Evolutionary conservation across 1,140 invertebrate genomes (phyloP).

Genomic region (Chironomus tepperi): DNA sequence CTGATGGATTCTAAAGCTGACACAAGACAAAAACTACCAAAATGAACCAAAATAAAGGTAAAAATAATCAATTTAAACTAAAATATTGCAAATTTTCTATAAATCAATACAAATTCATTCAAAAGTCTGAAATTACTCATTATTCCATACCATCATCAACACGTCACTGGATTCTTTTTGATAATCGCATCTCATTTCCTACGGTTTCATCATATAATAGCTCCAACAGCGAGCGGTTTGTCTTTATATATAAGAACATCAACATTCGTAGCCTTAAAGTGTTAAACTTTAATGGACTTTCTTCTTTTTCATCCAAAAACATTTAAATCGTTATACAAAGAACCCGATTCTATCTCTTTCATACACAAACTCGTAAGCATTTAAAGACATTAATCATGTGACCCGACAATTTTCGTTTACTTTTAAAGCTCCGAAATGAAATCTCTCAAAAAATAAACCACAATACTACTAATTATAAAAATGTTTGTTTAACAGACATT

Average conservation of each 20-base stretch:
- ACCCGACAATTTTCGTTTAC: not conserved
- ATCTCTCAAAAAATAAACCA: not conserved
- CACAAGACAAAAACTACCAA: too few relatives aligned
- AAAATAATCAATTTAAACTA: too few relatives aligned
- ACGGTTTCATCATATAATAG: not conserved
- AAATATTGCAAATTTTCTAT: too few relatives aligned
- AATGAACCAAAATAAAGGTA: too few relatives aligned
- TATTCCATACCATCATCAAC: not conserved
- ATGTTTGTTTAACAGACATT: constrained; percentile 21
- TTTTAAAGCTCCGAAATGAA: too few relatives aligned
- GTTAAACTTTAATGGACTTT: not conserved
- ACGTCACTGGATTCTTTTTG: not conserved
- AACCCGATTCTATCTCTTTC: not conserved
- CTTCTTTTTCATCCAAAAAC: not conserved
- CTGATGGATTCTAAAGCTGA: too few relatives aligned
- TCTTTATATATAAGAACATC: not conserved
- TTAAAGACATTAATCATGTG: constrained; percentile 19
- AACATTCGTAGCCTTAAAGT: not conserved
- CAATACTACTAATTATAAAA: constrained; percentile 16
- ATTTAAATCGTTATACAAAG: too few relatives aligned
- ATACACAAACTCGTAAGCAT: not conserved
- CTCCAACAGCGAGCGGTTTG: not conserved
- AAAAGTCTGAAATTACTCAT: too few relatives aligned
- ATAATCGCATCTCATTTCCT: constrained; percentile 7
- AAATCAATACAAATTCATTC: too few relatives aligned